Base-by-base conservation (phyloP, 1,140 invertebrate genomes). In the Pteromalus puparum region DNA sequence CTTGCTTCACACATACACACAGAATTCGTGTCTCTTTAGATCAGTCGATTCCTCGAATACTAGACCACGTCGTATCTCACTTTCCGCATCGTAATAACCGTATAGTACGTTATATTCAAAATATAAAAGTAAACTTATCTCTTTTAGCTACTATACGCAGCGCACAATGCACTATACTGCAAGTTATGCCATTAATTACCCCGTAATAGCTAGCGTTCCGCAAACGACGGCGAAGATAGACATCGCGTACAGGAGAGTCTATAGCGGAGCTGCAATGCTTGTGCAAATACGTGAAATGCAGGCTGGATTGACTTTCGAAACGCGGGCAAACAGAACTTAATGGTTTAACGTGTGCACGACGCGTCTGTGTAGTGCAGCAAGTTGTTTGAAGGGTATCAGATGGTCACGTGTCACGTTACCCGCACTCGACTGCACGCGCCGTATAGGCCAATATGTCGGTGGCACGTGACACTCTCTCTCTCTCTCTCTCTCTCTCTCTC, bases 361-460 rank as follows among this genome's bases (percentile, higher is more conserved):
- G 42, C n/a, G 21, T 80, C 72, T 18, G 21, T 61, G 21, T 61
- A 85, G 74, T 83, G 85, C 86, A 48, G 81, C 82, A 87, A 87
- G 74, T 87, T 86, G 61, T 85, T 87, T 82, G 76, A 86, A 85
- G 88, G 87, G 82, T 87, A 88, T 89, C 85, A 74, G 80, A 34
- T 80, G 86, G 91, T 88, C 92, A 90, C 92, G 91, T 92, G 92
- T 92, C 90, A 77, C 88, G 87, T 92, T 92, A 92, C 91, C 91
- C 83, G 86, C 85, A 90, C 85, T 87, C 88, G 87, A 86, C 24
- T 87, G 86, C 87, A 81, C 81, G 84, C 86, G 87, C 87, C 89
- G 30, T 34, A 88, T 78, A 80, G 85, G 38, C 85, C 91, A 92
- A 92, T 92, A 91, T 91, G 91, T 90, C 77, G 28, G 74, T n/a